These are phyloP conservation scores for Tachina grossa DNA, from an alignment of 2,888 invertebrate genomes.

Conservation along the genomic window DNA sequence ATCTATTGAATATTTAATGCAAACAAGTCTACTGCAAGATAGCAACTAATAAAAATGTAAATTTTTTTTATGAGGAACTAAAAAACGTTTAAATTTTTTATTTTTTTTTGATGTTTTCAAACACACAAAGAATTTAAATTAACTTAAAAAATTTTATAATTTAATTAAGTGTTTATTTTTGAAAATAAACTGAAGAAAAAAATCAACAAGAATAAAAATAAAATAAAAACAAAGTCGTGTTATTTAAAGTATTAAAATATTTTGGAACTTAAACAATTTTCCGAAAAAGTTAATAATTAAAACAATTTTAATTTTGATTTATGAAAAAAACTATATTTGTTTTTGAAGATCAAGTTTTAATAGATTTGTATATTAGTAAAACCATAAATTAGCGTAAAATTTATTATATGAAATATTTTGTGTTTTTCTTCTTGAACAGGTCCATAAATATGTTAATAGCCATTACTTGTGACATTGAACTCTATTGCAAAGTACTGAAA, in stretches of 20 bases:
- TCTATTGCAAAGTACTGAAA: not conserved
- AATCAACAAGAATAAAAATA: not conserved
- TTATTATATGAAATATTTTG: not conserved
- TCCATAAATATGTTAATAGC: conserved; percentile 3
- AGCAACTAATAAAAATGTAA: conserved; percentile 7
- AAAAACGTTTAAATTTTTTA: not conserved
- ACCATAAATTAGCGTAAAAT: conserved; percentile 6
- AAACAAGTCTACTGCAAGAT: not conserved
- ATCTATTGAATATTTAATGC: not conserved
- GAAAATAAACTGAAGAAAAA: not conserved
- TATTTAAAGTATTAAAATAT: not conserved
- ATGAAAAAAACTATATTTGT: too few species aligned
- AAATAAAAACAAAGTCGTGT: not conserved
- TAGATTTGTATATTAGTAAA: not conserved
- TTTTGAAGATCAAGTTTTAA: too few species aligned
- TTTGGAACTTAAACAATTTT: not conserved
- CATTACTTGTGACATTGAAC: not conserved
- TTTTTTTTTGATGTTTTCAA: not conserved
- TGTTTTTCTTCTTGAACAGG: not conserved
- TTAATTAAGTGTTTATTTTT: conserved; percentile 22
- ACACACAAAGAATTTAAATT: conserved; percentile 21
- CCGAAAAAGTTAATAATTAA: not conserved
- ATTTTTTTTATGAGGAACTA: conserved; percentile 9
- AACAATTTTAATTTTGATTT: not conserved
- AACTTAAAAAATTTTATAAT: conserved; percentile 13